Base-by-base conservation (phyloP, 2,888 invertebrate species). In the Girardia tigrina region DNA sequence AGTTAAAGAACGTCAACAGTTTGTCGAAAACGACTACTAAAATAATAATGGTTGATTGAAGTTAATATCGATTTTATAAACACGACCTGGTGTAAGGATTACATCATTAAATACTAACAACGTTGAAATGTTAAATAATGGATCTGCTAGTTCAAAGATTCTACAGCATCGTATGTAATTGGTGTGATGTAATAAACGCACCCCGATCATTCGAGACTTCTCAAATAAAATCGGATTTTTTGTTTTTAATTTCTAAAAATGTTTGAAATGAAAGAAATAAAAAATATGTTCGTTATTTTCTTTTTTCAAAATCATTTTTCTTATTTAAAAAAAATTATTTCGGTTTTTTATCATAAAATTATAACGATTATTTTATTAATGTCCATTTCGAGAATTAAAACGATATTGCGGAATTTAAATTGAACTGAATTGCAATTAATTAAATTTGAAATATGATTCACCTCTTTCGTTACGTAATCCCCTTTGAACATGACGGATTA, bases 1-100 rank as follows among this genome's bases (percentile, higher is more conserved):
- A 23, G 56, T 20, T 56, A 56, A 56, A 56, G 56, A 56, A n/a
- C n/a, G 56, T 56, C 56, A n/a, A 56, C 56, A 56, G n/a, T 56
- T 56, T 56, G 56, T 56, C n/a, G n/a, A n/a, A n/a, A n/a, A 56
- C 56, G n/a, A 56, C 56, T 56, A 56, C 56, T 56, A 56, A 56
- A n/a, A n/a, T n/a, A n/a, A 4, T 56, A 56, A 56, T 56, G 56
- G n/a, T 56, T 56, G 8, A n/a, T 56, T 56, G 56, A 56, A 56
- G 56, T 56, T 56, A 56, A 56, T 56, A 56, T 56, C 56, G 56
- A 56, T 56, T 56, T 56, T 56, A 56, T 56, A 56, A 56, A 56
- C 56, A 56, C 56, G 56, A 56, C 56, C 56, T 56, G 56, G 56
- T 56, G 56, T 56, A 56, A 56, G 56, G 56, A 56, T 56, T 56